Evolutionary conservation across 2,113 vertebrate species (phyloP), one percentile per base, ranked within the genome.

Genomic region (Gadus chalcogrammus): DNA sequence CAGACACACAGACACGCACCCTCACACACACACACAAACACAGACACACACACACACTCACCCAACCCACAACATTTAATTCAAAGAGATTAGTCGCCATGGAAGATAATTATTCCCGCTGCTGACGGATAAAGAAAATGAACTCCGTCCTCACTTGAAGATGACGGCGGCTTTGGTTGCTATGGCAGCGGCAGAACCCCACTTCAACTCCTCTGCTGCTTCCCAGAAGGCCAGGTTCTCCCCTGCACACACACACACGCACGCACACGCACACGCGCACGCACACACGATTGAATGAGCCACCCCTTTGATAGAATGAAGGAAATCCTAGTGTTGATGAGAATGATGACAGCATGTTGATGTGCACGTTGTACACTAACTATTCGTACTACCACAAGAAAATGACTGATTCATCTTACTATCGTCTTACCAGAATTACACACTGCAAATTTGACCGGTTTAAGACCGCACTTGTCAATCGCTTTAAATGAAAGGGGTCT

Each of bases 141-240:
- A 48, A 48, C 7, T 58, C 22, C 28, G 20, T 61, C 31, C 88
- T 88, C 76, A 99, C 97, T 97, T 97, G 89, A 99, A 98, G 77
- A 96, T 95, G 82, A 89, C 93, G 84, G 95, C 94, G 0, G 96
- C 95, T 83, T 97, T 97, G 72, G 96, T 87, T 79, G 94, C 91
- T 84, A 97, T 97, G 77, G 97, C 95, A 28, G 94, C 92, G 20
- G 94, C 92, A 15, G 97, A 90, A 35, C 97, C 97, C 5, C 94
- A 96, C 84, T 96, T 99, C 80, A 99, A 90, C 76, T 98, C 97
- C 74, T 99, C 97, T 60, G 96, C 98, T 76, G 97, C 97, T 87
- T 99, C 97, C 96, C 96, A 99, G 82, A 99, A 99, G 15, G 94
- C 94, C 90, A 99, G 82, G 72, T 99, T 99, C 88, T 99, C 97